Percentiles rank a stretch among this genome's conserved stretches.
These are phyloP conservation scores for Chloroclysta siterata DNA, from an alignment of 2,888 invertebrate genomes.

Conservation along the genomic window DNA sequence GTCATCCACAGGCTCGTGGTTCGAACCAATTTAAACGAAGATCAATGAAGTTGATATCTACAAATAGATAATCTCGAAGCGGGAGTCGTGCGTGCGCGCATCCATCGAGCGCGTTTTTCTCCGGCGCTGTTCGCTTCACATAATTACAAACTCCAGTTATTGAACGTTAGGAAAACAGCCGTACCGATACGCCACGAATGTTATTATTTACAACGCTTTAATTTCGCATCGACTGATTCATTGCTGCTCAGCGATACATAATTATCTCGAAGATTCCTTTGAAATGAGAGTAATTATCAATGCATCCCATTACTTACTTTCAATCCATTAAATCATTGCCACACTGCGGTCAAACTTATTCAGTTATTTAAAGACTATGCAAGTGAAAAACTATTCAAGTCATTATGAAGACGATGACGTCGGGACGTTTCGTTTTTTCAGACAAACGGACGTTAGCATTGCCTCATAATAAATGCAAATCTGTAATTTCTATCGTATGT, in stretches of 20 bases:
- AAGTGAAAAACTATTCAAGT: slow-evolving; percentile 16
- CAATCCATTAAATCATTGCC: slow-evolving; percentile 21
- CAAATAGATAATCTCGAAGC: slow-evolving; percentile 54
- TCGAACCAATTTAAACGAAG: slow-evolving; percentile 34
- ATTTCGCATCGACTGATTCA: slow-evolving; percentile 51
- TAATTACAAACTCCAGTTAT: slow-evolving; percentile 61
- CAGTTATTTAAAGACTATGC: slow-evolving; percentile 34
- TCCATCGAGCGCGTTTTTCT: slow-evolving; percentile 61
- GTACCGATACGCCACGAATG: slow-evolving; percentile 33
- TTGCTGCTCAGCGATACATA: slow-evolving; percentile 54
- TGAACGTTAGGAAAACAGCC: slow-evolving; percentile 45
- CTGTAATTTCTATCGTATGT: slow-evolving; percentile 25
- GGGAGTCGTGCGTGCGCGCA: slow-evolving; percentile 52
- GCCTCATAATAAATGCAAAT: slow-evolving; percentile 37
- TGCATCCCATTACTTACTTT: slow-evolving; percentile 26
- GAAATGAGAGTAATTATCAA: slow-evolving; percentile 47
- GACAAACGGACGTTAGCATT: slow-evolving; percentile 9
- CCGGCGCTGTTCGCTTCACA: slow-evolving; percentile 58
- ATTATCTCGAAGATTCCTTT: slow-evolving; percentile 49
- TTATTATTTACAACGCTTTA: slow-evolving; percentile 51
- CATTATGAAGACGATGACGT: slow-evolving; percentile 30
- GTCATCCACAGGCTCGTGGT: slow-evolving; percentile 34
- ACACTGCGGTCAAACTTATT: slow-evolving; percentile 27
- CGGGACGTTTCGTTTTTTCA: slow-evolving; percentile 22
- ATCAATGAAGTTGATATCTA: slow-evolving; percentile 56